Evolutionary conservation across 2,797 vertebrate species (phyloP).

Genomic region (Thaleichthys pacificus): DNA sequence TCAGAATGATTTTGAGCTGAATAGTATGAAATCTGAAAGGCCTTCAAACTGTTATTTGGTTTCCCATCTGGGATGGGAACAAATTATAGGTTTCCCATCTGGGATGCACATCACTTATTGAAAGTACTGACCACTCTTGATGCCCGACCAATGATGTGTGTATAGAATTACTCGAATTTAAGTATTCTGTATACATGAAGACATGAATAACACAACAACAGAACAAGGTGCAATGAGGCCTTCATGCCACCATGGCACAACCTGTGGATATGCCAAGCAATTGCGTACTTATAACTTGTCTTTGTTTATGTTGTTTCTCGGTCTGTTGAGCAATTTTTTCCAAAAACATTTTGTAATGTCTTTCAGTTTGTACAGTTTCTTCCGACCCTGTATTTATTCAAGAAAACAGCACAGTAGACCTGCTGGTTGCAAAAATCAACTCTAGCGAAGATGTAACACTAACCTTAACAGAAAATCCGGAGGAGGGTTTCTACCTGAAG

Average conservation of each 20-base stretch:
- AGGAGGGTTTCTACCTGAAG: constrained; percentile 70
- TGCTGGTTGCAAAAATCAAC: constrained; percentile 65
- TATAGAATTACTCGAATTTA: background rate
- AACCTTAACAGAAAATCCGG: constrained; percentile 67
- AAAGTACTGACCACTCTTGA: background rate
- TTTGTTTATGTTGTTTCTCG: background rate
- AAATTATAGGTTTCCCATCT: too few relatives aligned
- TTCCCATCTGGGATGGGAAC: background rate
- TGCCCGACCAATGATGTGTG: background rate
- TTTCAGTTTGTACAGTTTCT: constrained; percentile 72
- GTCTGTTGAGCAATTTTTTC: background rate
- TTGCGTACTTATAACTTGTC: background rate
- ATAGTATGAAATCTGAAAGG: background rate
- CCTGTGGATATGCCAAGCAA: background rate
- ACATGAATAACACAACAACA: background rate
- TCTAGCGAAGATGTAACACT: constrained; percentile 61
- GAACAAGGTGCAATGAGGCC: background rate
- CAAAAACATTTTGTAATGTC: background rate
- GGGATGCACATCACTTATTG: background rate
- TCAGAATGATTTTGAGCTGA: background rate
- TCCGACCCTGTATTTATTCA: constrained; percentile 63
- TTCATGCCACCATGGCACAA: background rate
- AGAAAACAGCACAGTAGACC: constrained; percentile 74
- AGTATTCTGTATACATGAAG: background rate
- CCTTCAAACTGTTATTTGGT: background rate